Evolutionary conservation across 2,888 invertebrate genomes (phyloP), one percentile per base, ranked within the genome.

Genomic region (Clistopyga incitator): DNA sequence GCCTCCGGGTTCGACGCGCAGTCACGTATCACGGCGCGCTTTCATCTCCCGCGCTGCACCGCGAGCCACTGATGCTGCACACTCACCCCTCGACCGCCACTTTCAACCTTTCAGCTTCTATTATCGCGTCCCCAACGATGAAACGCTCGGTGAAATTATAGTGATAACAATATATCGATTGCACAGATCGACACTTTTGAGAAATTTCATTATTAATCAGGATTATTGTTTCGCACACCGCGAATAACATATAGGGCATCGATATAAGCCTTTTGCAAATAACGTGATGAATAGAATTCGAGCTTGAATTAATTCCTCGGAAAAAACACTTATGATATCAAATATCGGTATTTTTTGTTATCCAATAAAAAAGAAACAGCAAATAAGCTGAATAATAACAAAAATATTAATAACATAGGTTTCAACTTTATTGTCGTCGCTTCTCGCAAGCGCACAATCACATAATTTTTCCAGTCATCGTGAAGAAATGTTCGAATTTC

Each of bases 11-110:
- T 80, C 83, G 80, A 80, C 76, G 76, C 59, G 78, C 75, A 77
- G 72, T 80, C 80, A 74, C 80, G 75, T 78, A 86, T 85, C 74
- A 67, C 86, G 81, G 71, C 75, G 76, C 82, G 74, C 77, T 78
- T 82, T 81, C 81, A 75, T 78, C 82, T 80, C 80, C 54, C 77
- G 77, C 72, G 56, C 56, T 68, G 54, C 23, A 56, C 42, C 15
- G 42, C 38, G 45, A 78, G 76, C 79, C 56, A 29, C 59, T 18
- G 25, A 20, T 34, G 45, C 29, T 20, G 18, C 47, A 10, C 42
- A 59, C 59, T n/a, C n/a, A n/a, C n/a, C n/a, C 47, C 59, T 59
- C 45, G 61, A 61, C 54, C 67, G 80, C 78, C 78, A 67, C 72
- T 70, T 78, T 42, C 78, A 45, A 56, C 45, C 34, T 61, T 76